These are phyloP conservation scores for Acipenser oxyrinchus DNA, from an alignment of 2,797 vertebrate genomes.

Conservation along the genomic window DNA sequence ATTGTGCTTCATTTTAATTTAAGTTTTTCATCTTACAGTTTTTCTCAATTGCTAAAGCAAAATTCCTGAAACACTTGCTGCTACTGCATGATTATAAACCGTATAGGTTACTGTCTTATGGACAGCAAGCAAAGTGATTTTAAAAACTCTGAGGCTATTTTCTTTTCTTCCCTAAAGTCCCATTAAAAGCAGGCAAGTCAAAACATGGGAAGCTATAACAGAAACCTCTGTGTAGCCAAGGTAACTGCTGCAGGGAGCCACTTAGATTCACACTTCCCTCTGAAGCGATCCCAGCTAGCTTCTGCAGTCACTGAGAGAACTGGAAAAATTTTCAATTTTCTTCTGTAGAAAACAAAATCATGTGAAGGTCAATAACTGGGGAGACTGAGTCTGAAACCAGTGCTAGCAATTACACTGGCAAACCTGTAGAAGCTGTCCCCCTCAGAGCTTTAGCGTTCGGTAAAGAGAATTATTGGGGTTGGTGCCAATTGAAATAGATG, in stretches of 20 bases:
- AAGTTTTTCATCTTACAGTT: too few relatives aligned
- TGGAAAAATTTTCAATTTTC: background rate
- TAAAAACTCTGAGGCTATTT: slow-evolving; percentile 22
- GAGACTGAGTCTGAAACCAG: background rate
- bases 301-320: background rate
- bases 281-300: background rate
- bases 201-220: slow-evolving; percentile 20
- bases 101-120: slow-evolving; percentile 14
- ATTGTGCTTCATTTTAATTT: too few relatives aligned
- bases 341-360: background rate
- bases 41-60: too few relatives aligned
- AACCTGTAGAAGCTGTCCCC: too few relatives aligned
- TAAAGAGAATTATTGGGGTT: too few relatives aligned
- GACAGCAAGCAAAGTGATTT: slow-evolving; percentile 21
- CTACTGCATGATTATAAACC: background rate
- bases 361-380: background rate
- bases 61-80: background rate
- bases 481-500: too few relatives aligned
- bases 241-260: slow-evolving; percentile 6
- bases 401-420: too few relatives aligned
- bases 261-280: background rate
- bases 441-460: too few relatives aligned
- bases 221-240: slow-evolving; percentile 13
- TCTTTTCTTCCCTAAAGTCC: slow-evolving; percentile 28
- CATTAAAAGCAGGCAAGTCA: slow-evolving; percentile 23